Evolutionary conservation across 2,888 invertebrate genomes (phyloP).

Genomic region (Lagria hirta): DNA sequence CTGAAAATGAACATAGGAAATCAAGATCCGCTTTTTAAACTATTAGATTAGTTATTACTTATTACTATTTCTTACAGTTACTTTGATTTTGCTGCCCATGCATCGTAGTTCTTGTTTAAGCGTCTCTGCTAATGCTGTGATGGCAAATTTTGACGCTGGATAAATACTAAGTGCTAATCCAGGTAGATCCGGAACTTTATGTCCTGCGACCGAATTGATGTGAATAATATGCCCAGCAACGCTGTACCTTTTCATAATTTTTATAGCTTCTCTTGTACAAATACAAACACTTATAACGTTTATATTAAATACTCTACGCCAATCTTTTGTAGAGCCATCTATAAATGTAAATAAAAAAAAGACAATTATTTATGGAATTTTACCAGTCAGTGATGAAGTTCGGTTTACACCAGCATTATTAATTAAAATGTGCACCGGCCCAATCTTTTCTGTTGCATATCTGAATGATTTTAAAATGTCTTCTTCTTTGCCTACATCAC

Average conservation of each 20-base stretch:
- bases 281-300: constrained; percentile 38
- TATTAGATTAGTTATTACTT: too few species aligned
- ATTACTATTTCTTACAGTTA: constrained; percentile 36
- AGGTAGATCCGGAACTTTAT: constrained; percentile 29
- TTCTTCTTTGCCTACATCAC: constrained; percentile 37
- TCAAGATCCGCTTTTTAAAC: too few species aligned
- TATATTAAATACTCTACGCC: constrained; percentile 35
- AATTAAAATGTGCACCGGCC: constrained; percentile 35
- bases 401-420: constrained; percentile 37
- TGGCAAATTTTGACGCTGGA: constrained; percentile 37
- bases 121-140: constrained; percentile 38
- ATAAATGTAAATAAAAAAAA: background rate
- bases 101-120: constrained; percentile 34
- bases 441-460: constrained; percentile 35
- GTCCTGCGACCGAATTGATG: constrained; percentile 36
- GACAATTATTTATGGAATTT: constrained; percentile 2
- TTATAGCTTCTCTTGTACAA: constrained; percentile 37
- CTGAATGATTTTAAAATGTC: constrained; percentile 35
- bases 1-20: too few species aligned
- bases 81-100: constrained; percentile 32
- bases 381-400: constrained; percentile 27
- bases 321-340: constrained; percentile 36
- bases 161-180: constrained; percentile 34
- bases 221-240: constrained; percentile 38
- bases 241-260: constrained; percentile 32